Conservation (phyloP, 1,140 invertebrate species). For the Anoplolepis gracilipes region DNA sequence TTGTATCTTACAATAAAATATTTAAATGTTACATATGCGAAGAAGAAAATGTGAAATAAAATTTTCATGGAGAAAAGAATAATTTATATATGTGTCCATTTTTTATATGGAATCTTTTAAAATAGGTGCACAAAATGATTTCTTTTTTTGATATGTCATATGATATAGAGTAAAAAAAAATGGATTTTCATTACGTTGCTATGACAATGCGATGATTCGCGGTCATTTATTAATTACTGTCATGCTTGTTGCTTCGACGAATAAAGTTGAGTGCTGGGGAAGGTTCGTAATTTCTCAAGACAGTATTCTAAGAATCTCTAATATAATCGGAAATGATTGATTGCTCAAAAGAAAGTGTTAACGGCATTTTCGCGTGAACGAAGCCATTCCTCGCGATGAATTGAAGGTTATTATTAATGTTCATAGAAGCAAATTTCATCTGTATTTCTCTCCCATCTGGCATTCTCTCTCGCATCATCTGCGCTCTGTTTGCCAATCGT, state of each 20-base stretch:
- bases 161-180: constrained; percentile 9
- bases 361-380: constrained; percentile 36
- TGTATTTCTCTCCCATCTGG: background rate
- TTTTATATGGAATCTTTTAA: background rate
- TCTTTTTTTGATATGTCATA: background rate
- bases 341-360: constrained; percentile 30
- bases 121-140: background rate
- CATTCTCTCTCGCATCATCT: background rate
- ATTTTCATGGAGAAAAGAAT: background rate
- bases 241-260: constrained; percentile 15
- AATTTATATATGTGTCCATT: background rate
- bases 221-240: constrained; percentile 49
- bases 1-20: background rate
- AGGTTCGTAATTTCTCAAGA: constrained; percentile 35
- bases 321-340: constrained; percentile 44
- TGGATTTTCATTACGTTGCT: constrained; percentile 47
- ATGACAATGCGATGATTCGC: constrained; percentile 20
- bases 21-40: background rate
- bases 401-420: constrained; percentile 53
- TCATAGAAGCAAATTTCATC: constrained; percentile 30
- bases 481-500: background rate
- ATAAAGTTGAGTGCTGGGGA: constrained; percentile 16
- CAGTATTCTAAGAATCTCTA: constrained; percentile 46
- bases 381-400: constrained; percentile 19
- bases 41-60: background rate